phyloP scores from a whole-genome alignment of 2,113 vertebrate genomes.

The Tamias sibiricus region DNA sequence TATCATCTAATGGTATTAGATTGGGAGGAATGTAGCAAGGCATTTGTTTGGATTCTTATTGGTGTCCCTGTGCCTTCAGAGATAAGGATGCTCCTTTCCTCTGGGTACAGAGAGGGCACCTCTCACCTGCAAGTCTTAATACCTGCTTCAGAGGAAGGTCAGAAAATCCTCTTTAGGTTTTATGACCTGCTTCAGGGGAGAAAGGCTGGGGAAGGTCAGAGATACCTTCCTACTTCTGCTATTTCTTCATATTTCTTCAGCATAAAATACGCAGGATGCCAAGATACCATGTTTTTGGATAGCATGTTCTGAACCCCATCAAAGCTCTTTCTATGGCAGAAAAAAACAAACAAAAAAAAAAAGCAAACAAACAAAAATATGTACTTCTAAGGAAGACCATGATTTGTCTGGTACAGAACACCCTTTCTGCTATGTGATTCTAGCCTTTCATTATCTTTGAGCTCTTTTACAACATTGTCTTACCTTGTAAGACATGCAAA shows the following conservation, averaged over 20 bases:
- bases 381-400: not conserved
- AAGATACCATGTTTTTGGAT: not conserved
- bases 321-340: not conserved
- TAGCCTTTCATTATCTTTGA: not conserved
- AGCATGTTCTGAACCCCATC: not conserved
- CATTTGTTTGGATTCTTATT: not conserved
- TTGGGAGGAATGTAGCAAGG: too few species aligned
- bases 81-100: not conserved
- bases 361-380: not conserved
- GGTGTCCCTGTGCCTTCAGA: not conserved
- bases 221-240: not conserved
- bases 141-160: not conserved
- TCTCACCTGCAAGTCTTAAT: not conserved
- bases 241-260: not conserved
- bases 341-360: not conserved
- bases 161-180: not conserved
- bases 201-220: not conserved
- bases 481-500: not conserved
- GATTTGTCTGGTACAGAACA: not conserved
- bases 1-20: not conserved
- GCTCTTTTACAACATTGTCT: not conserved
- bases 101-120: not conserved
- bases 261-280: not conserved
- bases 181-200: not conserved
- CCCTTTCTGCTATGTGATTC: not conserved